A percentile compares a stretch with the other conserved stretches of the same genome.
phyloP scores from a whole-genome alignment of 1,140 invertebrate genomes.

The Scaptomyza montana region DNA sequence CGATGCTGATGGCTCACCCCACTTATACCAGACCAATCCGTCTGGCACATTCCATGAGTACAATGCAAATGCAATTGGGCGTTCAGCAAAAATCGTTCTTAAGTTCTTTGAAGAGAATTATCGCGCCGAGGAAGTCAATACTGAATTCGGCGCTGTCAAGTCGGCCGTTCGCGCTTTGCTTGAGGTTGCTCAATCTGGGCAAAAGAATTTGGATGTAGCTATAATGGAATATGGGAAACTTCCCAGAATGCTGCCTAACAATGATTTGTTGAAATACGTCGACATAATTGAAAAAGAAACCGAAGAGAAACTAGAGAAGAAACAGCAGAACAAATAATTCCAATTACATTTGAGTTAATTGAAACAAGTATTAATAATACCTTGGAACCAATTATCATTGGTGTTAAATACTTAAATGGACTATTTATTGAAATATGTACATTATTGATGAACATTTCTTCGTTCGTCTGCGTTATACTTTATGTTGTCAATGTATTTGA shows the following conservation, averaged over 20 bases:
- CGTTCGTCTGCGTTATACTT: slow-evolving; percentile 6
- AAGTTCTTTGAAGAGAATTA: slow-evolving; percentile 99
- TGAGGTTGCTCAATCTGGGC: slow-evolving; percentile 98
- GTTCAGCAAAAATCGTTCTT: slow-evolving; percentile 98
- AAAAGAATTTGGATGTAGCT: slow-evolving; percentile 99
- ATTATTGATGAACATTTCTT: not conserved
- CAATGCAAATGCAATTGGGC: slow-evolving; percentile 99
- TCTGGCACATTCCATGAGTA: slow-evolving; percentile 99
- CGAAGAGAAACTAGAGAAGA: slow-evolving; percentile 98
- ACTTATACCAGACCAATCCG: slow-evolving; percentile 99
- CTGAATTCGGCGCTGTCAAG: slow-evolving; percentile 96
- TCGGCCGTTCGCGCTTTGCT: slow-evolving; percentile 97
- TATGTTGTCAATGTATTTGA: slow-evolving; percentile 28
- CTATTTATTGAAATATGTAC: not conserved
- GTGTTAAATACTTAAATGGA: not conserved
- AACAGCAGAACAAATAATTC: slow-evolving; percentile 95
- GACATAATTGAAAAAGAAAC: slow-evolving; percentile 98
- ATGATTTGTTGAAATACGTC: slow-evolving; percentile 96
- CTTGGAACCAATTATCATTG: not conserved
- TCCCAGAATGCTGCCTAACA: slow-evolving; percentile 94
- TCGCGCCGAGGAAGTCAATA: slow-evolving; percentile 91
- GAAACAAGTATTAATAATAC: not conserved
- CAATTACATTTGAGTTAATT: slow-evolving; percentile 4
- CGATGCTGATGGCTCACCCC: slow-evolving; percentile 97
- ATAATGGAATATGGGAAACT: slow-evolving; percentile 94